Evolutionary conservation across 2,113 vertebrate genomes (phyloP), one percentile per base, ranked within the genome.

Genomic region (Oxygymnocypris stewartii): DNA sequence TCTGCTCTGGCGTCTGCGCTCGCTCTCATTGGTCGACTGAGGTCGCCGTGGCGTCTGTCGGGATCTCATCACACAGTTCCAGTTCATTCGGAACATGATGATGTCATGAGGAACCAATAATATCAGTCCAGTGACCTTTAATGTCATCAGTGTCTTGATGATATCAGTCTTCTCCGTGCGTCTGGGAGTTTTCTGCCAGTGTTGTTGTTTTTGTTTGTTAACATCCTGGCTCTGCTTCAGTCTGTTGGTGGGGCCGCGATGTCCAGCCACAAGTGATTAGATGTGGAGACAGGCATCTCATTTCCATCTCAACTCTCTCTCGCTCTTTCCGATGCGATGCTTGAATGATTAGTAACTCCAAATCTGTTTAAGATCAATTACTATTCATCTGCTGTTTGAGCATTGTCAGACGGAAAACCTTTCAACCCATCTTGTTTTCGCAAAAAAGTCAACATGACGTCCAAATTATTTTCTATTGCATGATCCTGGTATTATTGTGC

Each of bases 221-320:
- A 89, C 89, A 40, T 89, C 84, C 82, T 78, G 74, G 9, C 88
- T 61, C 75, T 82, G 65, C 35, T 57, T 23, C 54, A 49, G 42
- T 85, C 82, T 11, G 67, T 74, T 49, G 7, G 51, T 71, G 84
- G 89, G 87, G 79, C 80, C 86, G 73, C 23, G 23, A 59, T 81
- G 85, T 88, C 85, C 85, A 84, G 86, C 87, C 87, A 79, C 87
- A 86, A 88, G 88, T 87, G 85, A 90, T 89, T 90, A 88, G 81
- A 57, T 79, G 54, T 81, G 86, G 87, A 87, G 90, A 87, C 88
- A 47, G 79, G 83, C 69, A n/a, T 84, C 82, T 75, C 85, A 73
- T 71, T 82, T 61, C 44, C 54, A 61, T 59, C 54, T 79, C 78
- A 1, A 8, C 37, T 59, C 76, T 31, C 31, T 79, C 77, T 61